phyloP scores from a whole-genome alignment of 2,888 invertebrate species.

The Caenorhabditis sp. region DNA sequence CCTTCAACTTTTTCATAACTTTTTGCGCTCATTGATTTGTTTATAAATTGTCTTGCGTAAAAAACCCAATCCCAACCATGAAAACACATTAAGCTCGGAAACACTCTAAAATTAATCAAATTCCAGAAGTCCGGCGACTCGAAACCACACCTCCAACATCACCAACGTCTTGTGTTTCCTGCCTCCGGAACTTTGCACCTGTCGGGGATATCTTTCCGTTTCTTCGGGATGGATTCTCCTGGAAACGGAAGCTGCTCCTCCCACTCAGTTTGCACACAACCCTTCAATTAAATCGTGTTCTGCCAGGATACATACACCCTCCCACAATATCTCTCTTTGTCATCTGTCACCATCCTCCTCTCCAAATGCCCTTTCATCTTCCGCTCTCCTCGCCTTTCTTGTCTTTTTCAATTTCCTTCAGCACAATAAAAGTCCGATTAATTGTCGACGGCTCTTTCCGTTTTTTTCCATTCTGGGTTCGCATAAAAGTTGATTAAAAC shows the following conservation, averaged over 20 bases:
- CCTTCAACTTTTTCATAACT: background rate
- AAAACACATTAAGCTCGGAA: background rate
- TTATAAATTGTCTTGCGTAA: background rate
- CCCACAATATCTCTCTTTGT: background rate
- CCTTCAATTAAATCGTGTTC: background rate
- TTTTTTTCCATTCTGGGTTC: background rate
- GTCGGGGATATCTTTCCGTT: background rate
- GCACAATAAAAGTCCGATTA: constrained; percentile 19
- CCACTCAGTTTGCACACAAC: background rate
- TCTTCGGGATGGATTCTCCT: background rate
- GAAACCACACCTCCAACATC: background rate
- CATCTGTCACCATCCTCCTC: background rate
- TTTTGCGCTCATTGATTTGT: background rate
- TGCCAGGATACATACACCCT: background rate
- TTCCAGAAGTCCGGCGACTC: background rate
- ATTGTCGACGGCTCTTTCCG: background rate
- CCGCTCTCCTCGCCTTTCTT: background rate
- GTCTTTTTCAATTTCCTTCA: constrained; percentile 3
- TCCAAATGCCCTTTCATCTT: constrained; percentile 11
- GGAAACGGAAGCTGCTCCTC: background rate
- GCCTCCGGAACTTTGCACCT: background rate
- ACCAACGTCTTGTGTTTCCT: background rate
- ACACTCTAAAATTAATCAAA: background rate
- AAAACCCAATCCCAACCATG: background rate
- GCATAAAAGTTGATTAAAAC: constrained; percentile 38